A percentile compares a stretch with the other conserved stretches of the same genome.
Evolutionary conservation across 2,797 vertebrate species (phyloP).

Genomic region (Phalloptychus januarius): DNA sequence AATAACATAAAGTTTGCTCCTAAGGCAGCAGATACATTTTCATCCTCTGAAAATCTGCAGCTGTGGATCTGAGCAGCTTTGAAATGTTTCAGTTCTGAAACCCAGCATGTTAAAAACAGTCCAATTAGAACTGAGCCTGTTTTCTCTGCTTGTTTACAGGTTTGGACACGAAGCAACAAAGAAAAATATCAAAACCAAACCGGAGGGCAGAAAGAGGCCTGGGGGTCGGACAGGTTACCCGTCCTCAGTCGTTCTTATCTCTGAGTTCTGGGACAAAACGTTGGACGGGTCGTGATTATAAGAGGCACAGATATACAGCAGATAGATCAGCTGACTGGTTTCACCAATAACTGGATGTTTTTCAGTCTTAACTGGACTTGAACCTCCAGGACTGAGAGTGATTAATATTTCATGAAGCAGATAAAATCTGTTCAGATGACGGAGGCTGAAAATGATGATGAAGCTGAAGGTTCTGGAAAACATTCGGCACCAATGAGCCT

Average conservation of each 20-base stretch:
- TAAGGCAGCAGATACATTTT: not conserved
- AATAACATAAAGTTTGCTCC: not conserved
- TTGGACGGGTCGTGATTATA: not conserved
- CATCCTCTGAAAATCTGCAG: not conserved
- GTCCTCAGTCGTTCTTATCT: not conserved
- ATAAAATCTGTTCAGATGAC: not conserved
- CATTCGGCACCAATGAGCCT: not conserved
- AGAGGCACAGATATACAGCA: not conserved
- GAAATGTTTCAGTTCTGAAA: not conserved
- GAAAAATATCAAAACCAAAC: not conserved
- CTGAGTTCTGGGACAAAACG: not conserved
- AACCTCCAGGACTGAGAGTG: not conserved
- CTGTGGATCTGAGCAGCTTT: not conserved
- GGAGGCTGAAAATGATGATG: not conserved
- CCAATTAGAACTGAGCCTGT: not conserved
- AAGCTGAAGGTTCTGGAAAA: not conserved
- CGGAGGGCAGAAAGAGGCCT: not conserved
- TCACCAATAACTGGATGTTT: not conserved
- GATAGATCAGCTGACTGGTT: not conserved
- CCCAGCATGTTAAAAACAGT: not conserved
- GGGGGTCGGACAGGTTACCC: not conserved
- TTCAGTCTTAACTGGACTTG: not conserved
- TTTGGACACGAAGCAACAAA: not conserved
- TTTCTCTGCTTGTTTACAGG: not conserved
- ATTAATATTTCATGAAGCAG: not conserved